Evolutionary conservation across 2,113 vertebrate genomes (phyloP).

Genomic region (Leptobrachium leishanense): DNA sequence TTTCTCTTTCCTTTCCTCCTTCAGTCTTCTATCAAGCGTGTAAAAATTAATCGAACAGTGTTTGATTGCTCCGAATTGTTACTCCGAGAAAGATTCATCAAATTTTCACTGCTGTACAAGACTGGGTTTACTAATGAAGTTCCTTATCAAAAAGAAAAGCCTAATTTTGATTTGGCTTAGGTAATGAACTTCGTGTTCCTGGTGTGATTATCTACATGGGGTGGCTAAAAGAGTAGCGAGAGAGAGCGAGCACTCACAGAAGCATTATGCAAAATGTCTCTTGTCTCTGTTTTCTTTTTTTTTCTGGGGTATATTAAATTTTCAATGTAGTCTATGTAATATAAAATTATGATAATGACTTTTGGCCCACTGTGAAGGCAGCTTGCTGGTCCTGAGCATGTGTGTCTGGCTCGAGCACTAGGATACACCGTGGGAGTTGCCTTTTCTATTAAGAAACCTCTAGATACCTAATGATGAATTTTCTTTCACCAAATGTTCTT

Average conservation of each 20-base stretch:
- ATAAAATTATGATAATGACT: constrained; percentile 99
- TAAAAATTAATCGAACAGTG: constrained; percentile 80
- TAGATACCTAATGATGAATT: constrained; percentile 99
- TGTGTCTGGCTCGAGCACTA: constrained; percentile 94
- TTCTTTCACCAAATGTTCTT: constrained; percentile 99
- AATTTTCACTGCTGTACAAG: constrained; percentile 95
- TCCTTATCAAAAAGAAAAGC: constrained; percentile 99
- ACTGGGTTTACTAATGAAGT: constrained; percentile 99
- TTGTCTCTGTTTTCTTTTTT: constrained; percentile 73
- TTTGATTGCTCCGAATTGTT: constrained; percentile 98
- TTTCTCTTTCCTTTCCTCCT: background rate
- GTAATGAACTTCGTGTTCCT: constrained; percentile 99
- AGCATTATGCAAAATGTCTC: constrained; percentile 98
- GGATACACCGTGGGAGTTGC: constrained; percentile 96
- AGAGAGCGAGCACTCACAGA: constrained; percentile 80
- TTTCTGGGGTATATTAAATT: constrained; percentile 98
- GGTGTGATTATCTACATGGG: constrained; percentile 96
- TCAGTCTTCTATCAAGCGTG: constrained; percentile 72
- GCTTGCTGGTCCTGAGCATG: constrained; percentile 97
- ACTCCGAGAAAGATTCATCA: constrained; percentile 96
- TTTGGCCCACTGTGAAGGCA: constrained; percentile 95
- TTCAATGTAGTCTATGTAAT: constrained; percentile 95
- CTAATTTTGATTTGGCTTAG: constrained; percentile 99
- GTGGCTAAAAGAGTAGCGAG: constrained; percentile 82
- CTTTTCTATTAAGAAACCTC: constrained; percentile 99